Conservation (phyloP, 2,797 vertebrate genomes). For the Spheniscus humboldti region DNA sequence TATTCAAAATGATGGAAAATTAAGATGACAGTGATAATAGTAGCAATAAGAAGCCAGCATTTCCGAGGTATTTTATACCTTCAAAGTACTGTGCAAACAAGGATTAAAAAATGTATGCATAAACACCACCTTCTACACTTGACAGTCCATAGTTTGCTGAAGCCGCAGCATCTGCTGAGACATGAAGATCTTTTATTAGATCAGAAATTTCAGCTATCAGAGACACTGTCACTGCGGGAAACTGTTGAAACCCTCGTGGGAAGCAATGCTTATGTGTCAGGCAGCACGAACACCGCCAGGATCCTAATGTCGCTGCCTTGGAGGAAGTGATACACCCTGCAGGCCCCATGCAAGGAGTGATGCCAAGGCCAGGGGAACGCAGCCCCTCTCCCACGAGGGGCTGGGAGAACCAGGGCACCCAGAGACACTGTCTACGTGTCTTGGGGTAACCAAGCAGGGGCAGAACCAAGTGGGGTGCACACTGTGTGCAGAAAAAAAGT, state of each 20-base stretch:
- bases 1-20: neutral
- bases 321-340: neutral
- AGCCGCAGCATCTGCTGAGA: neutral
- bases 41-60: neutral
- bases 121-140: neutral
- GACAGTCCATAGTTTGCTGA: neutral
- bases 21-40: neutral
- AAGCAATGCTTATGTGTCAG: neutral
- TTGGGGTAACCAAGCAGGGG: neutral
- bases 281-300: neutral
- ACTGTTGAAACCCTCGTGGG: neutral
- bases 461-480: neutral
- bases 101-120: neutral
- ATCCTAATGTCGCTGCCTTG: neutral
- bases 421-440: neutral
- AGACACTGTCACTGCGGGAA: neutral
- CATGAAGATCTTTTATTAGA: neutral
- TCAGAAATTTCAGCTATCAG: neutral
- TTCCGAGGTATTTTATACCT: neutral
- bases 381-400: fast-evolving
- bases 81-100: neutral
- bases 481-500: neutral
- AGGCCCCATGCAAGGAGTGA: fast-evolving
- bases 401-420: neutral
- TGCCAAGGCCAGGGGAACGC: neutral